Conservation (phyloP, 2,888 invertebrate species). For the Cinara cedri region DNA sequence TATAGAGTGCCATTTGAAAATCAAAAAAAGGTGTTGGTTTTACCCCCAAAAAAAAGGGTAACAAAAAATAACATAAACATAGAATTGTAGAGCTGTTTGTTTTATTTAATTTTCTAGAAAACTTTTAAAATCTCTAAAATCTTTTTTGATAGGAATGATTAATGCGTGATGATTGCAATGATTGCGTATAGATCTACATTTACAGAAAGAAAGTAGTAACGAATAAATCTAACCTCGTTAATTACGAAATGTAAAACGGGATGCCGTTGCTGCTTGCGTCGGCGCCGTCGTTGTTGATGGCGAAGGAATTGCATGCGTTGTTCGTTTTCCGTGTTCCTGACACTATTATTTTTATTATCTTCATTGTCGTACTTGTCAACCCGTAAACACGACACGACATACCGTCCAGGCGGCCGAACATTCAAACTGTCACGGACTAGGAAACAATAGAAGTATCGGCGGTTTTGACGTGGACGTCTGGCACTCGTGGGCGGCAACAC, state of each 20-base stretch:
- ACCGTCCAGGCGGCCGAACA: conserved; percentile 27
- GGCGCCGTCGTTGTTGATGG: conserved; percentile 92
- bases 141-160: too few species aligned
- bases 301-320: neutral
- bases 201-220: too few species aligned
- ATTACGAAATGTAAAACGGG: conserved; percentile 84
- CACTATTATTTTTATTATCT: neutral
- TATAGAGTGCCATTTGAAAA: too few species aligned
- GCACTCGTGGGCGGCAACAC: neutral
- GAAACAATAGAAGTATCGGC: conserved; percentile 65
- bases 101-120: too few species aligned
- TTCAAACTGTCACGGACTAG: conserved; percentile 85
- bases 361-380: conserved; percentile 7
- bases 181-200: too few species aligned
- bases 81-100: too few species aligned
- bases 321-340: neutral
- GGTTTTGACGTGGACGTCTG: neutral
- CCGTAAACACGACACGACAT: conserved; percentile 20
- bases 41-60: too few species aligned
- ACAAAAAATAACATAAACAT: too few species aligned
- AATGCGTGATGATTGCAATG: too few species aligned
- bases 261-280: conserved; percentile 78
- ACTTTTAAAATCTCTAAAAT: too few species aligned
- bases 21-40: too few species aligned
- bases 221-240: conserved; percentile 74